Evolutionary conservation across 2,113 vertebrate genomes (phyloP), one percentile per base, ranked within the genome.

Genomic region (Catharus fuscescens): DNA sequence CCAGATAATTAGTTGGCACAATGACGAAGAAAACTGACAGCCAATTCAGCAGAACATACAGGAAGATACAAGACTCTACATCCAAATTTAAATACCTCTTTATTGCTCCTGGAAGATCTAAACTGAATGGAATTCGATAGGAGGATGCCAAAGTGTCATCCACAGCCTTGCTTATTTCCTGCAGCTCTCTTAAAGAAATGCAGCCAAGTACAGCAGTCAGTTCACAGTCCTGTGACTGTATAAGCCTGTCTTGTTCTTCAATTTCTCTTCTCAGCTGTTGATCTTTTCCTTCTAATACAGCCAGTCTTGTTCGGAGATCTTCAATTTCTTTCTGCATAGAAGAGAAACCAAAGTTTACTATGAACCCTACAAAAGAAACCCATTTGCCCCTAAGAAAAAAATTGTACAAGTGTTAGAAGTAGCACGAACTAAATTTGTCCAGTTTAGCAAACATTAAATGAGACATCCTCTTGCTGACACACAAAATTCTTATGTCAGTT

Each of bases 251-350:
- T 42, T 97, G 96, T 64, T 97, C 98, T 67, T 97, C 98, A 86
- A 98, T 98, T 94, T 98, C 98, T 92, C 72, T 93, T 85, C 97
- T 97, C 94, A 99, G 97, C 54, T 97, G 94, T 20, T 91, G 94
- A 77, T 98, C 98, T 94, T 95, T 97, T 34, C 96, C 97, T 96
- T 98, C 98, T 91, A 99, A 97, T 65, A 93, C 40, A 8, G 92
- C 65, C 97, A 99, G 91, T 92, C 97, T 98, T 79, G 80, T 96
- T 97, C 96, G 98, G 25, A 99, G 97, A 65, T 97, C 97, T 70
- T 97, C 89, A 1, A 98, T 98, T 97, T 99, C 98, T 91, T 96
- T 98, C 99, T 99, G 97, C 56, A 70, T 61, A 86, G 60, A 92
- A 92, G 2, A 54, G 19, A 96, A 69, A 91, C 16, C 23, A 23